Evolutionary conservation across 2,113 vertebrate genomes (phyloP).

Genomic region (Ammodytes marinus): DNA sequence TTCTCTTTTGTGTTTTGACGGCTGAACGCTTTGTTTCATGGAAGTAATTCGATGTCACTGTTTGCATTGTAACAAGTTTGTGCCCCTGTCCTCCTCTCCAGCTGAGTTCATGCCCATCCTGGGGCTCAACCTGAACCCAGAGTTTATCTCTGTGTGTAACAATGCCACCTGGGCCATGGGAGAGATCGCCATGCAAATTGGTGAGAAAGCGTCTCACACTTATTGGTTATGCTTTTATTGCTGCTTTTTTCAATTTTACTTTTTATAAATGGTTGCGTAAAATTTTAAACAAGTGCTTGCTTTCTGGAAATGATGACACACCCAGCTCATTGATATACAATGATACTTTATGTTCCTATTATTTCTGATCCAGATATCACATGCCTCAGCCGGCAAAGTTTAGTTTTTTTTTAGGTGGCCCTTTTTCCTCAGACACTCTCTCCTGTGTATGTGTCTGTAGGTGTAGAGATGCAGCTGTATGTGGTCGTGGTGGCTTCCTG

Average conservation of each 20-base stretch:
- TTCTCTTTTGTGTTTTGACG: too few relatives aligned
- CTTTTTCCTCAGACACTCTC: background rate
- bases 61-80: slow-evolving; percentile 17
- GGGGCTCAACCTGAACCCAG: slow-evolving; percentile 95
- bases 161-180: slow-evolving; percentile 95
- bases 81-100: slow-evolving; percentile 60
- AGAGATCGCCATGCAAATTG: slow-evolving; percentile 96
- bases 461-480: slow-evolving; percentile 95
- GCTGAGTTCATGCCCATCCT: slow-evolving; percentile 98
- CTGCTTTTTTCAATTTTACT: too few relatives aligned
- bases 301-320: slow-evolving; percentile 79
- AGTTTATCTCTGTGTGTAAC: slow-evolving; percentile 96
- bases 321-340: slow-evolving; percentile 78
- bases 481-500: slow-evolving; percentile 96
- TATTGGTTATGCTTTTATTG: background rate
- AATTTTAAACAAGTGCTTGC: background rate
- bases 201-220: slow-evolving; percentile 63
- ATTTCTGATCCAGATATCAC: slow-evolving; percentile 73
- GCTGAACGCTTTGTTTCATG: background rate
- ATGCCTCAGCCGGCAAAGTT: background rate
- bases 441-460: slow-evolving; percentile 70
- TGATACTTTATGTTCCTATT: slow-evolving; percentile 77
- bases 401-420: background rate
- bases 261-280: background rate
- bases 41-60: background rate